Evolutionary conservation across 2,113 vertebrate genomes (phyloP), one percentile per base, ranked within the genome.

Genomic region (sheep (Ovis aries)): DNA sequence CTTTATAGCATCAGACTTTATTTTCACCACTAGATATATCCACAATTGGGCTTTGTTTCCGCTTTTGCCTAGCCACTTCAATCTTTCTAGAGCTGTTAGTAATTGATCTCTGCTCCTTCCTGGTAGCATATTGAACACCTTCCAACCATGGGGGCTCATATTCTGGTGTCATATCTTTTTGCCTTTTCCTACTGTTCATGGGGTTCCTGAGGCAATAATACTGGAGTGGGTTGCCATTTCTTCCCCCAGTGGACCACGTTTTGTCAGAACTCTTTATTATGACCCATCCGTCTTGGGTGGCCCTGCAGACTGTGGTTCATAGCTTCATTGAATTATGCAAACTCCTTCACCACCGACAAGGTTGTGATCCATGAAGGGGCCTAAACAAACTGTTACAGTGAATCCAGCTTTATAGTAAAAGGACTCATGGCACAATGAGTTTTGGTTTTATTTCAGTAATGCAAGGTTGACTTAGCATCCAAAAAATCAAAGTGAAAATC

Each of bases 11-110:
- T 77, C 36, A 77, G 71, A 77, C 23, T 77, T 71, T 43, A 77
- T 43, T 77, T 77, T 77, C 23, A 71, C 12, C 23, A 77, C 36
- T 77, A 43, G 40, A 77, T 77, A 43, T 14, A 77, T 14, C 36
- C 36, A 77, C 21, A 4, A 0, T 7, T 43, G 40, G 40, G 36
- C 3, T 0, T 14, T 43, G 23, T 77, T 77, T 77, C 71, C 0
- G 1, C 71, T 43, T 77, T 77, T 40, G 71, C 36, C 23, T 40
- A 43, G 71, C 40, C 23, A 43, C 21, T 77, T 77, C 6, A 3
- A 1, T 27, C 23, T 77, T 43, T 77, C 36, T 77, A 36, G 36
- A 77, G 36, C 40, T 74, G 36, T 74, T 43, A 74, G 36, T 43
- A 74, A 25, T 43, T 6, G 11, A 40, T 43, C 71, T 74, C 71